Evolutionary conservation across 2,113 vertebrate genomes (phyloP).

Genomic region (Anhinga rufa): DNA sequence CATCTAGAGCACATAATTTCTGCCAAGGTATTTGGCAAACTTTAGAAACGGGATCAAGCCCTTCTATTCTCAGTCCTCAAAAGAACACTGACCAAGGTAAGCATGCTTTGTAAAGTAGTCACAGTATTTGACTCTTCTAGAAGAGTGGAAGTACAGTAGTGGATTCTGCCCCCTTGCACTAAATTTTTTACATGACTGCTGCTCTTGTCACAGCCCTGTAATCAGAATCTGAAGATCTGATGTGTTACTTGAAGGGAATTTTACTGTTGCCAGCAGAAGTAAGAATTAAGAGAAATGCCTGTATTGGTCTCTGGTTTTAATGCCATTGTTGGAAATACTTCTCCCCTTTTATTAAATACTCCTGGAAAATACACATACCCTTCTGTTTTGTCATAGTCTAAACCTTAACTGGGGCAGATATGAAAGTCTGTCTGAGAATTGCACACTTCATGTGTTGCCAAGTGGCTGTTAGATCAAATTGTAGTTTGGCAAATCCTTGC

Average conservation of each 20-base stretch:
- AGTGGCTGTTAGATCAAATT: neutral
- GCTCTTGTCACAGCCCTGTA: neutral
- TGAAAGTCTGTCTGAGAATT: neutral
- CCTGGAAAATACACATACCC: neutral
- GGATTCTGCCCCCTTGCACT: neutral
- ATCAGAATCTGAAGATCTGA: neutral
- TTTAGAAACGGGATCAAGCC: slow-evolving; percentile 71
- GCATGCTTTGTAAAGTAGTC: neutral
- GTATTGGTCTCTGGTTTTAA: neutral
- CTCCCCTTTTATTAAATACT: neutral
- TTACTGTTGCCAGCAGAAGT: neutral
- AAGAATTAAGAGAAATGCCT: neutral
- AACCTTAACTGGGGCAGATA: neutral
- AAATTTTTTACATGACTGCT: neutral
- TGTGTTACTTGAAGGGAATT: neutral
- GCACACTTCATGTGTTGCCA: neutral
- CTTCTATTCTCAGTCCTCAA: slow-evolving; percentile 56
- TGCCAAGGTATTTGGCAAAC: slow-evolving; percentile 78
- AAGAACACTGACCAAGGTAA: slow-evolving; percentile 63
- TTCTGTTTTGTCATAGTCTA: neutral
- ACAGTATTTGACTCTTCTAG: neutral
- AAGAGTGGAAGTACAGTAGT: neutral
- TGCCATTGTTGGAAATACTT: neutral
- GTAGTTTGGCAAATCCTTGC: neutral
- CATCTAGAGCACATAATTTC: slow-evolving; percentile 55